These are phyloP conservation scores for Tyto alba DNA, from an alignment of 2,113 vertebrate species.

Conservation along the genomic window DNA sequence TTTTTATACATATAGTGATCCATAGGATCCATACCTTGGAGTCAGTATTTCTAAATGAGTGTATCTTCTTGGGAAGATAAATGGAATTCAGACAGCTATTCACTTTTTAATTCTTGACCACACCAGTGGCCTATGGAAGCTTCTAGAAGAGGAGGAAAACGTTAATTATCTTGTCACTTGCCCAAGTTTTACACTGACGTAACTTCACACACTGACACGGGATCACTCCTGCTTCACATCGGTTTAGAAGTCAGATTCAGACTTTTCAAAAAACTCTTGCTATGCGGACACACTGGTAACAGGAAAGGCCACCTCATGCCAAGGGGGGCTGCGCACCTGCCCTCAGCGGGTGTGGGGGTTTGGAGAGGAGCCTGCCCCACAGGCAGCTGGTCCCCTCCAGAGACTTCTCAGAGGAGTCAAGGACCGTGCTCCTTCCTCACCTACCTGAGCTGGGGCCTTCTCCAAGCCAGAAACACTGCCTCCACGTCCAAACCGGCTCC, in stretches of 20 bases:
- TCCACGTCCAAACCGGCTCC: accelerated
- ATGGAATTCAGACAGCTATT: neutral
- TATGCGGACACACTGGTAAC: accelerated
- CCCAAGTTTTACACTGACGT: neutral
- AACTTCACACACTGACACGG: neutral
- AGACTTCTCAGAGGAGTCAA: neutral
- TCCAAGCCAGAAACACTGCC: neutral
- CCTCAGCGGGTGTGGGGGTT: accelerated
- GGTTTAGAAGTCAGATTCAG: neutral
- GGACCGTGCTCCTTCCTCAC: accelerated
- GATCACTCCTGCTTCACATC: neutral
- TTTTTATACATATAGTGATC: neutral
- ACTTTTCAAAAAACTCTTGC: neutral
- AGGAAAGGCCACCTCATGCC: neutral
- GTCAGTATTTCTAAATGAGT: neutral
- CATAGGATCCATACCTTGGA: neutral
- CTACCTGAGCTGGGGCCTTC: accelerated
- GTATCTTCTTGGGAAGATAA: neutral
- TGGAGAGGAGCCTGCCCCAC: neutral
- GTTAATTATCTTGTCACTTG: neutral
- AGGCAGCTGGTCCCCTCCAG: neutral
- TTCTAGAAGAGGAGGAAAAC: neutral
- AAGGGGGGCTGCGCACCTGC: neutral
- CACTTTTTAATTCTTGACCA: neutral
- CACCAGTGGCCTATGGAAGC: neutral